phyloP scores from a whole-genome alignment of 2,113 vertebrate species.

The Lates calcarifer region DNA sequence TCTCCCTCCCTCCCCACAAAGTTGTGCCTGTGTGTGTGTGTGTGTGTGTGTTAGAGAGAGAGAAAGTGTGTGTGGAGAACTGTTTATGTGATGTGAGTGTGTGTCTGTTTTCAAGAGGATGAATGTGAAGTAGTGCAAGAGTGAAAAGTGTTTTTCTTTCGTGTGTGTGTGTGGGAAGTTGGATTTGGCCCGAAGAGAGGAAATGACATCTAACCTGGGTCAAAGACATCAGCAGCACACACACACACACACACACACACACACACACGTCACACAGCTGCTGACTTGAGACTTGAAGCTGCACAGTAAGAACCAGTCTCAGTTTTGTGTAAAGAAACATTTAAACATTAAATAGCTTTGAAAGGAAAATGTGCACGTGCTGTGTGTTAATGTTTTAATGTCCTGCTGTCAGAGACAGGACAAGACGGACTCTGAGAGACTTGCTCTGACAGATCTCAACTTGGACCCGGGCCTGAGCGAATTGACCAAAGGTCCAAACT shows the following conservation, averaged over 20 bases:
- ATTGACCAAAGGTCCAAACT: too few relatives aligned
- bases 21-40: not conserved
- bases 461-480: too few relatives aligned
- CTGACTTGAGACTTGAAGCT: not conserved
- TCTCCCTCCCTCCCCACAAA: conserved; percentile 20
- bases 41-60: not conserved
- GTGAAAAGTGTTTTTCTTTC: conserved; percentile 11
- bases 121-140: not conserved
- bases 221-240: conserved; percentile 33
- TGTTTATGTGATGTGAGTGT: conserved; percentile 7
- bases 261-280: not conserved
- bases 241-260: not conserved
- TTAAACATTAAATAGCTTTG: too few relatives aligned
- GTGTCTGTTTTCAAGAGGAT: conserved; percentile 15
- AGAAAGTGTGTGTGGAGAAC: conserved; percentile 3
- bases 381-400: too few relatives aligned
- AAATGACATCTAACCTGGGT: conserved; percentile 81
- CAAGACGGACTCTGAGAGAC: too few relatives aligned
- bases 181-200: conserved; percentile 79
- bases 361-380: too few relatives aligned
- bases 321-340: too few relatives aligned
- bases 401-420: too few relatives aligned
- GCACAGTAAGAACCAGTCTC: too few relatives aligned
- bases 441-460: too few relatives aligned
- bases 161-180: conserved; percentile 27